These are phyloP conservation scores for Laspeyria flexula DNA, from an alignment of 2,888 invertebrate genomes.

Conservation along the genomic window DNA sequence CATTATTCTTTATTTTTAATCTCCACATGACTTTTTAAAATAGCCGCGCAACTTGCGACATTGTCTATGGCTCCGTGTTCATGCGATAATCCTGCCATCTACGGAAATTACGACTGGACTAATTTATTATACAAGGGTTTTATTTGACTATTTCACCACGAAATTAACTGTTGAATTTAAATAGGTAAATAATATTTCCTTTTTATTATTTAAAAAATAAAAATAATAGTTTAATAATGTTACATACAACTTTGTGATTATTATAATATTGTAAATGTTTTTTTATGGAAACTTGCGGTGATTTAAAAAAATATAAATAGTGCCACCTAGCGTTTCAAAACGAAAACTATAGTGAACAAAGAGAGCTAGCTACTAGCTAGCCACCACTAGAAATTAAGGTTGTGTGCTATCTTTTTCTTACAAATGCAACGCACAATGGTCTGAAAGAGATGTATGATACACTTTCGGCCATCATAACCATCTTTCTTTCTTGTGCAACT, in stretches of 20 bases:
- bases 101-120: not conserved
- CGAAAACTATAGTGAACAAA: slow-evolving; percentile 74
- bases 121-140: not conserved
- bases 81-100: slow-evolving; percentile 30
- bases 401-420: slow-evolving; percentile 77
- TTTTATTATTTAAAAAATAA: no score
- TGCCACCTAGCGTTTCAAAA: slow-evolving; percentile 68
- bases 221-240: no score
- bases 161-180: not conserved
- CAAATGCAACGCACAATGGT: slow-evolving; percentile 44
- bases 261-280: no score
- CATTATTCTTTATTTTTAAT: no score
- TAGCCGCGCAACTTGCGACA: slow-evolving; percentile 27
- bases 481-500: slow-evolving; percentile 86
- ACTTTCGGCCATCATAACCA: slow-evolving; percentile 83
- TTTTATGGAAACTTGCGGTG: slow-evolving; percentile 25
- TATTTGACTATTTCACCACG: not conserved
- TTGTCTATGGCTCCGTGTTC: slow-evolving; percentile 18
- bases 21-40: no score
- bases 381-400: slow-evolving; percentile 79
- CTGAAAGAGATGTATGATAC: slow-evolving; percentile 69
- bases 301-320: no score
- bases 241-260: no score
- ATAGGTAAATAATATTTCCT: no score
- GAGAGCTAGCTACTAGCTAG: slow-evolving; percentile 71